Base-by-base conservation (phyloP, 2,113 vertebrate genomes). In the Zosterops japonicus region DNA sequence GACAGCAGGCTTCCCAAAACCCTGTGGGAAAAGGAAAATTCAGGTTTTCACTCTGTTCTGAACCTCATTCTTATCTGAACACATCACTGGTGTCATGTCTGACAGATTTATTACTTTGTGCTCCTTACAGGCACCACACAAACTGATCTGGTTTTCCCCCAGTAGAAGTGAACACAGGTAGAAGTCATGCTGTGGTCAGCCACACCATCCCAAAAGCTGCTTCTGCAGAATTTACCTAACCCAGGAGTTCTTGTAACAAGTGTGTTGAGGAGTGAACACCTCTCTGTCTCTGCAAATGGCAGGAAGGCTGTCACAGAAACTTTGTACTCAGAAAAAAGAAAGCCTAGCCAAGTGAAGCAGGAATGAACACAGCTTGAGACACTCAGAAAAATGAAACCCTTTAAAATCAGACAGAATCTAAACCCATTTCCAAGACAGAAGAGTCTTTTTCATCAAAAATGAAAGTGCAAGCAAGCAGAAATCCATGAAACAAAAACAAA, bases 1-100 rank as follows among this genome's bases (percentile, higher is more conserved):
- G 99, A 99, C 75, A 99, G 99, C 44, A 99, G 97, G 96, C 99
- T 99, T 71, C 99, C 99, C 92, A 99, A 96, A 87, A 99, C 99
- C 96, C 99, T 99, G 65, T 3, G 31, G 42, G 75, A 47, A 94
- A 91, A 92, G 17, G 42, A 23, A 70, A 63, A 55, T n/a, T 25
- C 53, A 27, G n/a, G 10, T 78, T 74, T 55, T 22, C 39, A 46
- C 15, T 8, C 35, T 31, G 24, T 71, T 71, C 61, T 53, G 46
- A 83, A 35, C 14, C 23, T 6, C 14, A 5, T 5, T 82, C 8
- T 52, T 50, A 89, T 12, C 39, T 29, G 31, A 60, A 22, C 33
- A 57, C n/a, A 24, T 57, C 3, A 10, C 19, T 63, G 65, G 13
- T 8, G 19, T 3, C 49, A 27, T 0, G 0, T 22, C 33, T 33